Evolutionary conservation across 2,888 invertebrate species (phyloP).

Genomic region (Tolmerus cingulatus): DNA sequence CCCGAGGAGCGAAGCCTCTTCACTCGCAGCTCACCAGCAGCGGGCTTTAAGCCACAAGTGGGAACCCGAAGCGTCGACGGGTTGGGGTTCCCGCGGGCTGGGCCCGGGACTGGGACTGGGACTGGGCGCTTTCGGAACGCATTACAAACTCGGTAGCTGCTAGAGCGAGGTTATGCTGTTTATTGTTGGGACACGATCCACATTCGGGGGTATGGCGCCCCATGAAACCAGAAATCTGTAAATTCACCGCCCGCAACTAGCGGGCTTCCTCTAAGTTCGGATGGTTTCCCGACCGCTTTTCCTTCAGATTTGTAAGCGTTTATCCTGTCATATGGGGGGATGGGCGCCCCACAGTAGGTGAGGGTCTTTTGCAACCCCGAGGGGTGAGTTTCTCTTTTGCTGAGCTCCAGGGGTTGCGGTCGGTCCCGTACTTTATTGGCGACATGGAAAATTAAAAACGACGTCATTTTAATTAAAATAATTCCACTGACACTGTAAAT

Average conservation of each 20-base stretch:
- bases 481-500: conserved; percentile 31
- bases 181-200: conserved; percentile 4
- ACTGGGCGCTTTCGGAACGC: not conserved
- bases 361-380: no score
- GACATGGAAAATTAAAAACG: conserved; percentile 39
- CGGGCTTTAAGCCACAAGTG: conserved; percentile 5
- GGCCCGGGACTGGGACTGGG: not conserved
- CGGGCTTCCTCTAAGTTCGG: conserved; percentile 7
- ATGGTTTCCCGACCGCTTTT: not conserved
- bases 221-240: conserved; percentile 33
- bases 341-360: not conserved
- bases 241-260: conserved; percentile 32
- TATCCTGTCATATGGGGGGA: not conserved
- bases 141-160: not conserved
- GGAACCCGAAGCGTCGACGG: not conserved
- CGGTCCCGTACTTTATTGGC: conserved; percentile 15
- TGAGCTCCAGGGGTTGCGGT: not conserved
- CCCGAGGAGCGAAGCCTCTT: not conserved
- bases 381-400: not conserved
- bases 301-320: conserved; percentile 17
- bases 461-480: conserved; percentile 38
- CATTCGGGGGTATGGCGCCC: not conserved
- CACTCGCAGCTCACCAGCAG: not conserved
- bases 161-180: not conserved
- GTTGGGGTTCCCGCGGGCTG: not conserved